These are phyloP conservation scores for Heterocephalus glaber DNA, from an alignment of 2,113 vertebrate genomes.

Conservation along the genomic window DNA sequence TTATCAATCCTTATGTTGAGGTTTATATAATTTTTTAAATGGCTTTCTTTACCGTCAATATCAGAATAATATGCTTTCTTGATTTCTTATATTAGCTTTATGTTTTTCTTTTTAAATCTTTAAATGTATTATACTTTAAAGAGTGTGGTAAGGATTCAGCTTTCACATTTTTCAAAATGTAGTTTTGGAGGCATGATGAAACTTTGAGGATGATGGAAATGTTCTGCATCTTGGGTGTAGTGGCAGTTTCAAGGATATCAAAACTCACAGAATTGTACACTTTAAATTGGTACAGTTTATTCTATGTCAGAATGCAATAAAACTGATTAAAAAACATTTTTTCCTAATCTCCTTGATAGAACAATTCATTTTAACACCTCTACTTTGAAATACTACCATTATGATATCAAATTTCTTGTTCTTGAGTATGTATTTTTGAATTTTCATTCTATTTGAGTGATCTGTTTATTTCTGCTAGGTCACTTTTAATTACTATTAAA, in stretches of 20 bases:
- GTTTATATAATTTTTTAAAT: constrained; percentile 3
- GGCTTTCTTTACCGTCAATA: background rate
- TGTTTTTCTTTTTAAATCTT: background rate
- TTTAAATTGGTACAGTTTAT: background rate
- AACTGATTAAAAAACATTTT: background rate
- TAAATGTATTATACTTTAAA: background rate
- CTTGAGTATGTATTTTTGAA: background rate
- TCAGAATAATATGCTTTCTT: constrained; percentile 28
- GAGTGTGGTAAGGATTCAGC: background rate
- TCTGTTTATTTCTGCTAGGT: background rate
- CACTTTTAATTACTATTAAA: constrained; percentile 13
- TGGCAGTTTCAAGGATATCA: background rate
- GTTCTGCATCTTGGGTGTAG: background rate
- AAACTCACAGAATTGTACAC: background rate
- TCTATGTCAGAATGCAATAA: background rate
- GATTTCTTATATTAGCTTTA: background rate
- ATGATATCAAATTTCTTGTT: background rate
- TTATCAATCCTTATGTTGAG: background rate
- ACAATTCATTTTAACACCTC: background rate
- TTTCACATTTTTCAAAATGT: constrained; percentile 4
- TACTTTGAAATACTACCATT: background rate
- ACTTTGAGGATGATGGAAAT: background rate
- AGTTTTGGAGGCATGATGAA: background rate
- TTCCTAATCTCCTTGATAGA: background rate
- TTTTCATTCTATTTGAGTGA: background rate